Percentiles rank a stretch among this genome's conserved stretches.
Conservation (phyloP, 2,888 invertebrate genomes). For the Orthonychiurus folsomi region DNA sequence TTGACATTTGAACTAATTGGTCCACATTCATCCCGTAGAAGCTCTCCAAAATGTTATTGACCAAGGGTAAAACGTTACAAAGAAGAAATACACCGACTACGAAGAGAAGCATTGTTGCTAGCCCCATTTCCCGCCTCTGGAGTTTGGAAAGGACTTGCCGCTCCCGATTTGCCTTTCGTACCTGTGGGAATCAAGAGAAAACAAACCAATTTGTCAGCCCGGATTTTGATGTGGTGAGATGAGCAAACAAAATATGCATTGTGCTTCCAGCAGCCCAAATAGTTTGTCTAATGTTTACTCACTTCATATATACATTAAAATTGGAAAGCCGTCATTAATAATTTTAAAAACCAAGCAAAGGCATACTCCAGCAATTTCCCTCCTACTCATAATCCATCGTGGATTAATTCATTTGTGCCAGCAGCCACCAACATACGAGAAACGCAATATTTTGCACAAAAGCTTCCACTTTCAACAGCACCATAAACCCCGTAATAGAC, state of each 20-base stretch:
- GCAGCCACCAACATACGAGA: no score
- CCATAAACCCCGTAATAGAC: no score
- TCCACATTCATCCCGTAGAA: constrained; percentile 59
- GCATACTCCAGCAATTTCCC: no score
- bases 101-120: constrained; percentile 89
- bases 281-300: no score
- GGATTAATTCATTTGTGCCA: no score
- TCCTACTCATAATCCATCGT: no score
- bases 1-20: constrained; percentile 69
- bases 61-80: constrained; percentile 78
- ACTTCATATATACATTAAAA: background rate
- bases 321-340: no score
- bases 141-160: constrained; percentile 79
- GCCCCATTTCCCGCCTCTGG: constrained; percentile 82
- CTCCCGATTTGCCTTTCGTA: constrained; percentile 79
- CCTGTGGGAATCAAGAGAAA: constrained; percentile 48
- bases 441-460: no score
- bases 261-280: no score
- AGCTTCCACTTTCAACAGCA: no score
- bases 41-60: constrained; percentile 76
- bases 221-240: background rate
- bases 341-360: no score
- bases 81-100: constrained; percentile 90
- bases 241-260: no score
- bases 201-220: background rate